These are phyloP conservation scores for Addax nasomaculatus DNA, from an alignment of 2,113 vertebrate species.

Conservation along the genomic window DNA sequence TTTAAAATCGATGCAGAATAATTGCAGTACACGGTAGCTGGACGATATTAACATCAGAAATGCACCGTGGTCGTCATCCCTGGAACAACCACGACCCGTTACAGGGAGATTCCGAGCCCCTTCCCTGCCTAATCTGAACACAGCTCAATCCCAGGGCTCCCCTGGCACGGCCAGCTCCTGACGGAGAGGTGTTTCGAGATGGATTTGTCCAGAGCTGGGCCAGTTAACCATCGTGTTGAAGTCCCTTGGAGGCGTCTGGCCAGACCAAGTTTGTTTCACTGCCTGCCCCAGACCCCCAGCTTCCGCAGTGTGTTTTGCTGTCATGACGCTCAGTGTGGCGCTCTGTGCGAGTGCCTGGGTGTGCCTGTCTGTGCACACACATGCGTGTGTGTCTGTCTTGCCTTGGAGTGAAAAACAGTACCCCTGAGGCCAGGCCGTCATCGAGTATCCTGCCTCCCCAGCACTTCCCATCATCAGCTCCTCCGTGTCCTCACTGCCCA, in stretches of 20 bases:
- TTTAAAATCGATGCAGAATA: slow-evolving; percentile 76
- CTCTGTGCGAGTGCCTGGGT: background rate
- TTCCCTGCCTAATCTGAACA: slow-evolving; percentile 42
- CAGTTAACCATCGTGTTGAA: background rate
- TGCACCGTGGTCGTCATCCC: slow-evolving; percentile 49
- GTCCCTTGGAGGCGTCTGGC: background rate
- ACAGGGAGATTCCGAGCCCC: slow-evolving; percentile 48
- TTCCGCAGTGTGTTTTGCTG: background rate
- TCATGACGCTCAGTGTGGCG: background rate
- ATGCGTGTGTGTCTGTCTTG: background rate
- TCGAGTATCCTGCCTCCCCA: background rate
- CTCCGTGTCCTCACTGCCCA: background rate
- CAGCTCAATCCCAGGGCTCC: background rate
- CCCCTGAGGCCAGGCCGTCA: fast-evolving
- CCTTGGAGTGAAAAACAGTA: background rate
- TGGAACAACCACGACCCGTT: slow-evolving; percentile 60
- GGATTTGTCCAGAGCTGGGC: background rate
- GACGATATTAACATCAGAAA: slow-evolving; percentile 66
- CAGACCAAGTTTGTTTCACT: background rate
- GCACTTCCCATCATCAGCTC: background rate
- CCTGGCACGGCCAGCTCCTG: background rate
- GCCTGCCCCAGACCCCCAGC: background rate
- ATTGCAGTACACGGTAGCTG: slow-evolving; percentile 65
- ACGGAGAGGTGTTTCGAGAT: background rate
- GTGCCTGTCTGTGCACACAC: fast-evolving